These are phyloP conservation scores for Sinhomidia bicolor DNA, from an alignment of 2,888 invertebrate species.

Conservation along the genomic window DNA sequence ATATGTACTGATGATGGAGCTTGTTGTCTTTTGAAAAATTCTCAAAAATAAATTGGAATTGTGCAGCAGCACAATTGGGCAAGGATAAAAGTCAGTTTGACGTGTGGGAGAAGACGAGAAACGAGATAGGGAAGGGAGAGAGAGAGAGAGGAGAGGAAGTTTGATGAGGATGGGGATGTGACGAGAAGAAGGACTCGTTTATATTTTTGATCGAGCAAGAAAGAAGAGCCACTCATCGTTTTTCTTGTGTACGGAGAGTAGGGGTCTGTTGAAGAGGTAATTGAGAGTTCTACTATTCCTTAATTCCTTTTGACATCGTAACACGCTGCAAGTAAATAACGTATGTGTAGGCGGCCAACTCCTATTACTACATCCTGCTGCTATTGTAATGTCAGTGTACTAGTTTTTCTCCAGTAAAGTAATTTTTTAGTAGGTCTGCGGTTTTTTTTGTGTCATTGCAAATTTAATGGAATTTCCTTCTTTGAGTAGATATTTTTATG, in stretches of 20 bases:
- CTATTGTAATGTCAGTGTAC: no score
- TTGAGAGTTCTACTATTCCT: neutral
- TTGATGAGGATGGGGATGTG: neutral
- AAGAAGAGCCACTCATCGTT: neutral
- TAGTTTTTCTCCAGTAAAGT: no score
- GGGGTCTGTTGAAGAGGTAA: neutral
- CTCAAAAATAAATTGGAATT: slow-evolving; percentile 24
- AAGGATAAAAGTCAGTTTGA: neutral
- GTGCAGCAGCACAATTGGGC: slow-evolving; percentile 33
- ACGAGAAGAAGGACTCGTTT: neutral
- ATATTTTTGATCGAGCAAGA: neutral
- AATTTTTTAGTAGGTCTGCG: no score
- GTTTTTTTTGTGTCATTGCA: no score
- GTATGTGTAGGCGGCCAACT: no score
- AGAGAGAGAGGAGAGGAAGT: neutral
- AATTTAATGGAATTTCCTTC: no score
- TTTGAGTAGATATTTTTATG: no score
- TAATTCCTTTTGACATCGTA: neutral
- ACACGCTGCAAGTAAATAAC: neutral
- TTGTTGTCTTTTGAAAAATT: slow-evolving; percentile 33
- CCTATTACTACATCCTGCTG: no score
- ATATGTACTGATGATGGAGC: slow-evolving; percentile 20
- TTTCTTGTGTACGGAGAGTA: neutral
- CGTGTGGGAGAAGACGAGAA: neutral
- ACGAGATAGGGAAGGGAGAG: no score